Evolutionary conservation across 2,113 vertebrate species (phyloP).

Genomic region (Haliaeetus leucogaster): DNA sequence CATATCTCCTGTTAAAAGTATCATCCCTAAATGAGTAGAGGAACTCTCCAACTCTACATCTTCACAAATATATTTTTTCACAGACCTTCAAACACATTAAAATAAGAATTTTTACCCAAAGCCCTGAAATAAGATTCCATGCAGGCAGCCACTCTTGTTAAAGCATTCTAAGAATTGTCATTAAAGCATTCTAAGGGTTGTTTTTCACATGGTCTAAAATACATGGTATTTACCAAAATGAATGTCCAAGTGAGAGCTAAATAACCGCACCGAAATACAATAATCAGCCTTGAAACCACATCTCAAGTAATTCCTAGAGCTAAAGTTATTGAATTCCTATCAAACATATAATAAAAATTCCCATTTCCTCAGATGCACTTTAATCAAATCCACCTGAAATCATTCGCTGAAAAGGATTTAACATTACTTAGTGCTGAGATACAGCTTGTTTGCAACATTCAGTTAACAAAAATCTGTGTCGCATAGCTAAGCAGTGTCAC

Average conservation of each 20-base stretch:
- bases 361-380: neutral
- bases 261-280: neutral
- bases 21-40: neutral
- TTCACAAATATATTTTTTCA: neutral
- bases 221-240: neutral
- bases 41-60: neutral
- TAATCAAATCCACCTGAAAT: conserved; percentile 16
- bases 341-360: neutral
- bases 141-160: neutral
- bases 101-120: neutral
- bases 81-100: neutral
- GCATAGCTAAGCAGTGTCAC: neutral
- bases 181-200: neutral
- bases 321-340: neutral
- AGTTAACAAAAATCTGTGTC: neutral
- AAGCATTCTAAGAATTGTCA: neutral
- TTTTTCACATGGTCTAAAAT: neutral
- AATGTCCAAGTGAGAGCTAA: neutral
- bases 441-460: neutral
- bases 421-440: neutral
- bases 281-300: neutral
- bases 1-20: neutral
- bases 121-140: neutral
- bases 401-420: neutral
- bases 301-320: neutral